Base-by-base conservation (phyloP, 2,888 invertebrate genomes). In the Ischnura elegans region DNA sequence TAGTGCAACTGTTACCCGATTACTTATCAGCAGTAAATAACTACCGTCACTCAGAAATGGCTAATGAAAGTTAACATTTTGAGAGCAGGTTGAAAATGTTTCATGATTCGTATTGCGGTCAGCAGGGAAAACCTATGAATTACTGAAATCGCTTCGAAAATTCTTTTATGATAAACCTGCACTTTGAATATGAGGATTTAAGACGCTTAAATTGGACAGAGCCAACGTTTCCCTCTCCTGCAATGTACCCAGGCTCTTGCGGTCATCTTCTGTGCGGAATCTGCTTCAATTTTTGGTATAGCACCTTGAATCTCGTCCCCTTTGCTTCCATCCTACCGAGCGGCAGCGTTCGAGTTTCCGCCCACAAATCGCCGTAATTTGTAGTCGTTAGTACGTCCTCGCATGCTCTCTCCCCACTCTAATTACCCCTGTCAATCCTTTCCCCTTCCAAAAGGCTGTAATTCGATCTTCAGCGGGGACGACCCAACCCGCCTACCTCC, bases 351-450 rank as follows among this genome's bases (percentile, higher is more conserved):
- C 76, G 36, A 76, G 29, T 76, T 76, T 76, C 36, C 76, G 29
- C 29, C 76, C 76, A 76, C 76, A 76, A 76, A 76, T 76, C 76
- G 76, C 76, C 13, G 76, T 36, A 76, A 76, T 76, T 76, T 76
- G 76, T 36, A 76, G 76, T 16, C 76, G 29, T 76, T 76, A 76
- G 76, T 76, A 76, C 76, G n/a, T 76, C 36, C 76, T 36, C 76
- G 76, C 76, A 36, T 76, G 76, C 36, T 76, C 51, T 19, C 6
- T 76, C 10, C n/a, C 76, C 36, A 76, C 76, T 76, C 76, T 76
- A 76, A 76, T 76, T 76, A 76, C 76, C 76, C 66, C 76, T 36
- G 76, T 76, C 76, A 76, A 36, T 76, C 76, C 76, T 76, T 76
- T 36, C 76, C 5, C 29, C 36, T 25, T 10, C 36, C 36, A 10